Evolutionary conservation across 2,888 invertebrate species (phyloP).

Genomic region (Yponomeuta evonymella): DNA sequence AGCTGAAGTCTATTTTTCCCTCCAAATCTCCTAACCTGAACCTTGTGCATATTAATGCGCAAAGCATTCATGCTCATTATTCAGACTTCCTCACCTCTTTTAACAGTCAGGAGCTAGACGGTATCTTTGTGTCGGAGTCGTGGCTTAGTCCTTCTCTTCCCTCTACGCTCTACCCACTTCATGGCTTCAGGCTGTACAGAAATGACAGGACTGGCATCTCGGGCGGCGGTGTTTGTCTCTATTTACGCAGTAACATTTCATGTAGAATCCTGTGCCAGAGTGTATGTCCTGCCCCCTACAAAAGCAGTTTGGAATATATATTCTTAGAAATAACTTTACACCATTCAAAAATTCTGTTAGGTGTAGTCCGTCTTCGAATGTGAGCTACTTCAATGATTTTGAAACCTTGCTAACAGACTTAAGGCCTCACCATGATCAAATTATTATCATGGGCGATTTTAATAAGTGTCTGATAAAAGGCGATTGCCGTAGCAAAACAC

Average conservation of each 20-base stretch:
- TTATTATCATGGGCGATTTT: conserved; percentile 21
- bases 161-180: conserved; percentile 9
- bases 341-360: conserved; percentile 17
- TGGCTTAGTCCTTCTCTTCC: conserved; percentile 19
- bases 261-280: conserved; percentile 7
- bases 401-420: conserved; percentile 13
- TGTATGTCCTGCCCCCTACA: conserved; percentile 4
- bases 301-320: conserved; percentile 14
- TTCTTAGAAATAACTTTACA: conserved; percentile 16
- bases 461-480: conserved; percentile 21
- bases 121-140: conserved; percentile 17
- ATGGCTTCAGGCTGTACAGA: conserved; percentile 10
- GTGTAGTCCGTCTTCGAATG: conserved; percentile 16
- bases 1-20: background rate
- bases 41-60: conserved; percentile 16
- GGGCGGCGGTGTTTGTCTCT: conserved; percentile 19
- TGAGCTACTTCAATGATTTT: conserved; percentile 19
- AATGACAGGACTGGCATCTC: conserved; percentile 13
- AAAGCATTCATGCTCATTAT: conserved; percentile 15
- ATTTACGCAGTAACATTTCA: conserved; percentile 14
- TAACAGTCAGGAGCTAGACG: conserved; percentile 12
- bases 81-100: conserved; percentile 13
- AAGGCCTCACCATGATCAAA: conserved; percentile 14
- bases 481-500: conserved; percentile 13
- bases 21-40: conserved; percentile 4